Percentiles rank a stretch among this genome's conserved stretches.
phyloP scores from a whole-genome alignment of 2,888 invertebrate species.

The Troides aeacus region DNA sequence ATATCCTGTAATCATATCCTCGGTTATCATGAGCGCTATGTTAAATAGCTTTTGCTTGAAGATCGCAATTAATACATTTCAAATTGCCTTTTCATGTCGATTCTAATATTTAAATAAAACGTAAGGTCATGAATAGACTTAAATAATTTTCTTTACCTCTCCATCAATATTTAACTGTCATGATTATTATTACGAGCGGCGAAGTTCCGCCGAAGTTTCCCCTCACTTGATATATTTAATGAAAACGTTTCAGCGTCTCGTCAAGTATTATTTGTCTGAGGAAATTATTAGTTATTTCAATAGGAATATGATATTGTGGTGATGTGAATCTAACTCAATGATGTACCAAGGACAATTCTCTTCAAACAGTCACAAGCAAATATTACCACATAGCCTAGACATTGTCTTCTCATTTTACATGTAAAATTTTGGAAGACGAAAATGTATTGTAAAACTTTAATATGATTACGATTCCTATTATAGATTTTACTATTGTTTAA shows the following conservation, averaged over 20 bases:
- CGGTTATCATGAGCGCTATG: neutral
- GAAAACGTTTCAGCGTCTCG: constrained; percentile 12
- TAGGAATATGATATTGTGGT: neutral
- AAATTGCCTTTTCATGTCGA: constrained; percentile 13
- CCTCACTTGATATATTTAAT: constrained; percentile 4
- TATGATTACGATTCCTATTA: neutral
- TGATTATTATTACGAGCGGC: constrained; percentile 10
- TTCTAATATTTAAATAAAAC: constrained; percentile 9
- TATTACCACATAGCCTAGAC: too few species aligned
- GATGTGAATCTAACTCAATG: neutral
- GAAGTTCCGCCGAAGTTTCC: constrained; percentile 4
- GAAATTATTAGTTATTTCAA: neutral
- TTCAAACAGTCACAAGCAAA: neutral
- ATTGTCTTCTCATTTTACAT: too few species aligned
- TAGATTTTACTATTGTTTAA: neutral
- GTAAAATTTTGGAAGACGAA: too few species aligned
- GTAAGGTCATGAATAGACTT: constrained; percentile 7
- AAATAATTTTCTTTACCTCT: constrained; percentile 7
- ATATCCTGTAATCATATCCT: neutral
- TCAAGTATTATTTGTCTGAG: constrained; percentile 6
- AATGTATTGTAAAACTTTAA: neutral
- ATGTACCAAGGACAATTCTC: neutral
- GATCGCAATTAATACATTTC: neutral
- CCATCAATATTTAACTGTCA: neutral
- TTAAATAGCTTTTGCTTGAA: neutral